Base-by-base conservation (phyloP, 2,797 vertebrate genomes). In the Ciconia nigra region DNA sequence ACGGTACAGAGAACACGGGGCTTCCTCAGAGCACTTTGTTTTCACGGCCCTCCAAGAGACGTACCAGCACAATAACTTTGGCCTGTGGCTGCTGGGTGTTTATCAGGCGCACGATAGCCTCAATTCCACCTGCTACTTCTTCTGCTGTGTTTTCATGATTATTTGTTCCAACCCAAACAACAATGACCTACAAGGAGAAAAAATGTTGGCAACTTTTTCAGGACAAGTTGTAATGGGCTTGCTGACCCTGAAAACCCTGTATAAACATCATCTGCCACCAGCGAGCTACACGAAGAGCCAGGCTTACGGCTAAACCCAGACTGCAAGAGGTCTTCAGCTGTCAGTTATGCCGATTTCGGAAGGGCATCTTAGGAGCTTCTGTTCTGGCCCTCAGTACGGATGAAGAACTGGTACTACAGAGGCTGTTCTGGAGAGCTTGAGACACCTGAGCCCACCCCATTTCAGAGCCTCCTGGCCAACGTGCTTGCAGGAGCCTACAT, bases 151-250 rank as follows among this genome's bases (percentile, higher is more conserved):
- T 99, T 89, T 99, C 97, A 3, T 99, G 98, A 94, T 99, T 99
- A 97, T 99, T 99, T 97, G 99, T 99, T 97, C 99, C 99, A 76
- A 99, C 99, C 99, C 99, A 99, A 95, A 99, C 97, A 91, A 99
- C 99, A 91, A 99, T 99, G 93, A 99, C 99, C 99, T 99, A 92
- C 18, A 72, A 94, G 66, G 71, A 78, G 66, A 44, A 19, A 18
- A 41, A 51, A 17, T 0, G 5, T 22, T 19, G 9, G 19, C n/a
- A 46, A 11, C 71, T 54, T 62, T 42, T 44, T 21, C 83, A 66
- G 33, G 14, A 52, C 3, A 3, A 42, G 37, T 2, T 11, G 29
- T 4, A 19, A 19, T 1, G 11, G 61, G 31, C 20, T 37, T 5
- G 39, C 33, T 51, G 89, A 65, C 58, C 55, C 86, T 57, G 71